phyloP scores from a whole-genome alignment of 2,888 invertebrate genomes.

The Galeopsomyia nigrocyanea region DNA sequence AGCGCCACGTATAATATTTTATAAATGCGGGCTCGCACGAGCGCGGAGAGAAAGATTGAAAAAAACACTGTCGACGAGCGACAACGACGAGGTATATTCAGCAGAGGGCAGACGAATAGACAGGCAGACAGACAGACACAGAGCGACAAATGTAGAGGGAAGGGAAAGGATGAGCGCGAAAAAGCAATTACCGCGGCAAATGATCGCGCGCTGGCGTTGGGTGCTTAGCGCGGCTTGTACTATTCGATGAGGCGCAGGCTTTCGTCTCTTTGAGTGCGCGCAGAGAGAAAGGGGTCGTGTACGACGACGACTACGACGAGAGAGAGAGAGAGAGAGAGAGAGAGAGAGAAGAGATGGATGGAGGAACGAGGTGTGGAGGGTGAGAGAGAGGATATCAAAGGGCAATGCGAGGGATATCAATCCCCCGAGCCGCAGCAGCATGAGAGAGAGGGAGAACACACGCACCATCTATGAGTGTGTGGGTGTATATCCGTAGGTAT shows the following conservation, averaged over 20 bases:
- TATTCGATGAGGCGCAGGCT: constrained; percentile 32
- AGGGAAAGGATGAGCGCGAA: constrained; percentile 9
- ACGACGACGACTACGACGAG: constrained; percentile 21
- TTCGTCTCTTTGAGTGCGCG: too few relatives aligned
- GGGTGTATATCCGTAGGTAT: constrained; percentile 22
- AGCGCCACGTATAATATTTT: too few relatives aligned
- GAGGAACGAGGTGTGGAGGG: constrained; percentile 5
- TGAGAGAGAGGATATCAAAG: constrained; percentile 64
- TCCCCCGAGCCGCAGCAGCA: constrained; percentile 55
- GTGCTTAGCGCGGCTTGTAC: constrained; percentile 14
- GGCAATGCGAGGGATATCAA: constrained; percentile 67
- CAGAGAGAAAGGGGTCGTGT: constrained; percentile 33
- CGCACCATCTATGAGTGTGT: not conserved
- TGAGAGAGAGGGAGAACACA: constrained; percentile 1
- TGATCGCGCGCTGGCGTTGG: constrained; percentile 15
- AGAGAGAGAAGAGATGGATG: constrained; percentile 1
- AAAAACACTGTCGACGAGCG: too few relatives aligned
- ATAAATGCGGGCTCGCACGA: too few relatives aligned
- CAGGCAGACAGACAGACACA: too few relatives aligned
- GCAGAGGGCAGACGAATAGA: too few relatives aligned
- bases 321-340: constrained; percentile 8
- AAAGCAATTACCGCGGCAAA: constrained; percentile 37
- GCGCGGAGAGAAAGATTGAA: too few relatives aligned
- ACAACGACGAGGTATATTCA: too few relatives aligned
- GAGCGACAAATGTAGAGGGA: too few relatives aligned